Evolutionary conservation across 2,797 vertebrate species (phyloP).

Genomic region (Ciconia nigra): DNA sequence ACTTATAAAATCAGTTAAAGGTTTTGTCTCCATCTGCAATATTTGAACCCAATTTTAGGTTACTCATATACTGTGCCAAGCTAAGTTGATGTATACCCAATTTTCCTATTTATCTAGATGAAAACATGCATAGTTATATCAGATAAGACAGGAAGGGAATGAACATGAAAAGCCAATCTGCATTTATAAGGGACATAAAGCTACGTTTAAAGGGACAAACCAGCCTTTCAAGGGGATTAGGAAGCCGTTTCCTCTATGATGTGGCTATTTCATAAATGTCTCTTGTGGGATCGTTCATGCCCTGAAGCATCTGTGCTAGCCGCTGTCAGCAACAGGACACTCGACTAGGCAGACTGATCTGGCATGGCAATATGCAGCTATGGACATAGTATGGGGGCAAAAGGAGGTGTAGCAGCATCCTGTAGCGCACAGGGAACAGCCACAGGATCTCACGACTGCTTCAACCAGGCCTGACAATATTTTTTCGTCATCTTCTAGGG

Average conservation of each 20-base stretch:
- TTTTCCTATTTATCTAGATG: not conserved
- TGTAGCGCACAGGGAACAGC: not conserved
- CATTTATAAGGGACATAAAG: not conserved
- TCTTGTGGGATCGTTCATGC: rapidly evolving
- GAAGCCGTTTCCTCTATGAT: not conserved
- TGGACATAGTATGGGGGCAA: not conserved
- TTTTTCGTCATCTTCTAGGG: not conserved
- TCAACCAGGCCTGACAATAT: not conserved
- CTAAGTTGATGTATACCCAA: not conserved
- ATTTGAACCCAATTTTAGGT: not conserved
- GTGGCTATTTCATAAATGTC: not conserved
- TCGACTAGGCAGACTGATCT: not conserved
- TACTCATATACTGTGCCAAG: not conserved
- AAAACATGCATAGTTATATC: not conserved
- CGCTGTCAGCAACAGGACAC: not conserved
- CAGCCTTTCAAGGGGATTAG: not conserved
- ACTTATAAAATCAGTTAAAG: not conserved
- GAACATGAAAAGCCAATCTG: not conserved
- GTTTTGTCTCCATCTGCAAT: not conserved
- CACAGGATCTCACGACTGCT: not conserved
- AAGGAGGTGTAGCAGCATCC: not conserved
- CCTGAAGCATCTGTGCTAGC: not conserved
- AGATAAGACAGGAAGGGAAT: not conserved
- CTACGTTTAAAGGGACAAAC: not conserved
- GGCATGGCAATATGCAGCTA: not conserved